Conservation (phyloP, 2,888 invertebrate genomes). For the Podabrus alpinus region DNA sequence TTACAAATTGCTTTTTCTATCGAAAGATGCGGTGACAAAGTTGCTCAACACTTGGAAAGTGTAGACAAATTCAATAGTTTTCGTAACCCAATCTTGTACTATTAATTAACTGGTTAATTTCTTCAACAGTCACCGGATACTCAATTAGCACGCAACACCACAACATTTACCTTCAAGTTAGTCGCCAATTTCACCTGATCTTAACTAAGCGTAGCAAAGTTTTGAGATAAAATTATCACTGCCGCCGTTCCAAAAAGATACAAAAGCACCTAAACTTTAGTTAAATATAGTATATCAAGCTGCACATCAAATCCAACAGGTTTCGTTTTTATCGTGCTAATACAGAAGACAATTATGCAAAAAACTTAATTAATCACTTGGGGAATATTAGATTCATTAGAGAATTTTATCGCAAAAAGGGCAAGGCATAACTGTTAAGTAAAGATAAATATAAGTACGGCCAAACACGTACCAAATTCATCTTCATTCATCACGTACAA, state of each 20-base stretch:
- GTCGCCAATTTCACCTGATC: conserved; percentile 14
- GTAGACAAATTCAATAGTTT: not conserved
- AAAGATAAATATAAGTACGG: not conserved
- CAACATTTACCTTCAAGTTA: conserved; percentile 6
- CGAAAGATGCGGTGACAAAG: not conserved
- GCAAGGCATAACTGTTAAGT: not conserved
- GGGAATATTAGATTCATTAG: not conserved
- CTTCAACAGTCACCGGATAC: conserved; percentile 17
- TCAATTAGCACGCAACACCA: conserved; percentile 26
- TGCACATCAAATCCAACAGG: not conserved
- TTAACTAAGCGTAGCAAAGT: conserved; percentile 1
- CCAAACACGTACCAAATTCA: not conserved
- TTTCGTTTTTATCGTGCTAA: not conserved
- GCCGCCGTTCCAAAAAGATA: not conserved
- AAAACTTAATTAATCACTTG: not conserved
- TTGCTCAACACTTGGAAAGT: not conserved
- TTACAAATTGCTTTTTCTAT: not conserved
- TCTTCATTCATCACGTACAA: not conserved
- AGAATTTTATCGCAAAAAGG: not conserved
- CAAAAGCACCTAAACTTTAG: not conserved
- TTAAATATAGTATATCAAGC: not conserved
- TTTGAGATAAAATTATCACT: not conserved
- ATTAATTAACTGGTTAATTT: conserved; percentile 18
- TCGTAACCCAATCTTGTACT: conserved; percentile 5
- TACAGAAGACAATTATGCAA: not conserved